Base-by-base conservation (phyloP, 2,888 invertebrate genomes). In the Oscheius sp. region DNA sequence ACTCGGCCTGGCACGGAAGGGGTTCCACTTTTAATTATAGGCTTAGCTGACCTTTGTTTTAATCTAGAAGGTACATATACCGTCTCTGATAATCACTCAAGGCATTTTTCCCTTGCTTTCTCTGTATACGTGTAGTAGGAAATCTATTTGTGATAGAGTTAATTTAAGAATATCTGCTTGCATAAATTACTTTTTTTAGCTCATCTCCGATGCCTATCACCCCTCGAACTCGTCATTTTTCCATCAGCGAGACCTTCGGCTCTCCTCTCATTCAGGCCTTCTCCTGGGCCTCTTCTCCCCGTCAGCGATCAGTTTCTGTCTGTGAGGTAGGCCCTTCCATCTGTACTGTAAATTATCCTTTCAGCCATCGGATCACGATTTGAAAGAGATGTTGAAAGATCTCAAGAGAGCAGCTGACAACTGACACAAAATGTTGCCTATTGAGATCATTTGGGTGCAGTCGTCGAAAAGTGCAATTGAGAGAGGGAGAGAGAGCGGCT, bases 181-280 rank as follows among this genome's bases (percentile, higher is more conserved):
- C n/a, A n/a, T 20, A 47, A 20, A 54, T 2, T 2, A 14, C 2
- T 14, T 33, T n/a, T 54, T 54, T 30, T 32, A 59, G 59, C 8
- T n/a, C 44, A 8, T 28, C 41, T 2, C 59, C 59, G 1, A 30
- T 59, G 24, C 28, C 59, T 17, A 59, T 59, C 26, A n/a, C n/a
- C n/a, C 41, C 59, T 20, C 41, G 59, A 14, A 59, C 59, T 14
- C 59, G 59, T 20, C 59, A 59, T 44, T 59, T 59, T 9, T 59
- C 59, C 26, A 59, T 59, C 44, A 59, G 59, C 30, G 59, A 59
- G 41, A 59, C 59, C 17, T 59, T 59, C 17, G 59, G 59, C 24
- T 59, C 59, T 28, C 59, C 59, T 44, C 41, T 59, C 8, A 17
- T 59, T 2, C 20, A 59, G 2, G 59, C 59, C 28, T 59, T 59